Percentiles rank a stretch among this genome's conserved stretches.
Evolutionary conservation across 1,140 invertebrate genomes (phyloP).

Genomic region (Apis florea): DNA sequence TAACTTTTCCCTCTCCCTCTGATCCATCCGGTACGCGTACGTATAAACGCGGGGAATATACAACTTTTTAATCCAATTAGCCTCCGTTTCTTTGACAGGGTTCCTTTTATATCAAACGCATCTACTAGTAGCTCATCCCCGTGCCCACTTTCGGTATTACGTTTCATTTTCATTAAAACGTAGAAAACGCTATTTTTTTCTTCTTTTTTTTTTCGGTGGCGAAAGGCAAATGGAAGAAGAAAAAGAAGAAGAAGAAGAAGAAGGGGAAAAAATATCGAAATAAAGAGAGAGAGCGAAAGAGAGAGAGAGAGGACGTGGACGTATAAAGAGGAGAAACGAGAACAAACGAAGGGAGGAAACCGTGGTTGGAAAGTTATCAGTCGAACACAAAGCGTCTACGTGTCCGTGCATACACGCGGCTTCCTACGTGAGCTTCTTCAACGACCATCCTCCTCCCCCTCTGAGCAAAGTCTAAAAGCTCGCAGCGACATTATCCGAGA

Average conservation of each 20-base stretch:
- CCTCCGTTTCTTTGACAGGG: constrained; percentile 35
- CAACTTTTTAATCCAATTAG: constrained; percentile 50
- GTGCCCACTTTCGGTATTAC: constrained; percentile 11
- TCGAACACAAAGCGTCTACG: neutral
- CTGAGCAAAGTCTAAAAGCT: neutral
- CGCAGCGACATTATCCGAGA: constrained; percentile 31
- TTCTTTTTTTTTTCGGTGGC: neutral
- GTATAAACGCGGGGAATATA: constrained; percentile 3
- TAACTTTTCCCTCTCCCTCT: neutral
- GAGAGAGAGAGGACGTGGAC: too few species aligned
- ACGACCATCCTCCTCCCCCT: neutral
- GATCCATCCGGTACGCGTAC: neutral
- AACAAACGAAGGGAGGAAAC: neutral
- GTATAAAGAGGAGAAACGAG: neutral
- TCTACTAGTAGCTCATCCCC: neutral
- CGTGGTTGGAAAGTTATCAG: neutral
- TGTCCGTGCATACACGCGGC: too few species aligned
- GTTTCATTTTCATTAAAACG: constrained; percentile 42
- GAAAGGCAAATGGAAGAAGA: too few species aligned
- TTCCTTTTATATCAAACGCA: constrained; percentile 42
- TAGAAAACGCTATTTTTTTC: neutral
- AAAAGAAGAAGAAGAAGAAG: neutral
- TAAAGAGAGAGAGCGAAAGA: neutral
- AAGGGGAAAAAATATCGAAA: neutral
- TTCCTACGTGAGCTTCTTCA: neutral